Percentiles rank a stretch among this genome's conserved stretches.
These are phyloP conservation scores for Laupala kohalensis DNA, from an alignment of 1,140 invertebrate genomes.

Conservation along the genomic window DNA sequence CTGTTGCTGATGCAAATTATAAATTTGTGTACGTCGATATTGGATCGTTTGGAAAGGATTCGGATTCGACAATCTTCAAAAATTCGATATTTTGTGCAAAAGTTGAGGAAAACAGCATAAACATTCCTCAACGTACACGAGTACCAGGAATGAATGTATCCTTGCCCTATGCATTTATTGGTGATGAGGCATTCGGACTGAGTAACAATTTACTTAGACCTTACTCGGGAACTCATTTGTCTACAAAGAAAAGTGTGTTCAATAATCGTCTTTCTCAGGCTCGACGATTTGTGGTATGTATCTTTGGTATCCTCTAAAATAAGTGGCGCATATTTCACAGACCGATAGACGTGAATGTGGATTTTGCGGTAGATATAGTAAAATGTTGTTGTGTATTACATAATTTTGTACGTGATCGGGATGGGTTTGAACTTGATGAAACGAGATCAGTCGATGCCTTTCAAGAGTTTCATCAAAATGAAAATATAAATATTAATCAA, in stretches of 20 bases:
- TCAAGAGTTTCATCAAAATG: too few species aligned
- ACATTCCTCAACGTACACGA: neutral
- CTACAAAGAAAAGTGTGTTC: conserved; percentile 16
- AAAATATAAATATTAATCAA: too few species aligned
- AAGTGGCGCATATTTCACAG: conserved; percentile 14
- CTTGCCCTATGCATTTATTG: conserved; percentile 23
- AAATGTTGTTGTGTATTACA: neutral
- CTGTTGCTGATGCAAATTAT: neutral
- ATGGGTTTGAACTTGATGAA: neutral
- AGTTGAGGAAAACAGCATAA: neutral
- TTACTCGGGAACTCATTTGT: conserved; percentile 18
- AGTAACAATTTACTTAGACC: conserved; percentile 23
- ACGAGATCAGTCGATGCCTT: too few species aligned
- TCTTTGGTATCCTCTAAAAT: conserved; percentile 18
- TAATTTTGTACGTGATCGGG: neutral
- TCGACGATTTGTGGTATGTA: conserved; percentile 18
- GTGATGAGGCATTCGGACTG: conserved; percentile 27
- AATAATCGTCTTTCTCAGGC: conserved; percentile 21
- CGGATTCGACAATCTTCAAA: neutral
- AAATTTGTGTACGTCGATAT: neutral
- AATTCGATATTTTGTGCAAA: neutral
- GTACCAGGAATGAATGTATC: conserved; percentile 18
- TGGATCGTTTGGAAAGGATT: neutral
- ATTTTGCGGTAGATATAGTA: neutral
- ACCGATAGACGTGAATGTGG: neutral